Base-by-base conservation (phyloP, 2,113 vertebrate species). In the Lepus timidus region DNA sequence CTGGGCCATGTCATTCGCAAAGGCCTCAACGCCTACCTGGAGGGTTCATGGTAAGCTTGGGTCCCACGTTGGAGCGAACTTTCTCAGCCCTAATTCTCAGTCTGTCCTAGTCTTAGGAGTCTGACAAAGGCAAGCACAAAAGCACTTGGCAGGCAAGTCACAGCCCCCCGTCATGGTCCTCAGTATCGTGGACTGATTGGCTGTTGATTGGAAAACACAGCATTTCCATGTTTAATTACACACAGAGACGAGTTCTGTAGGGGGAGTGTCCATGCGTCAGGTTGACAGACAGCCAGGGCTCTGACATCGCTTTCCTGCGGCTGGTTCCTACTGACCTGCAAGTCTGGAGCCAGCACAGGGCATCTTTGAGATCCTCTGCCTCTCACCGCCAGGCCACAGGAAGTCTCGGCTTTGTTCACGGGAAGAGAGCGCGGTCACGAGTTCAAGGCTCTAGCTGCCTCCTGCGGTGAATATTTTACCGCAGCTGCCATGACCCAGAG, bases 11-110 rank as follows among this genome's bases (percentile, higher is more conserved):
- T 99, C 78, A 98, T 99, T 95, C 98, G 98, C 96, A 99, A 98
- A 96, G 99, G 99, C 94, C 99, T 99, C n/a, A 98, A 98, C 51
- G 99, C 98, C 33, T 99, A 99, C 97, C 98, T 99, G 96, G 98
- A 98, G 93, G 98, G 98, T 71, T 98, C 98, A 3, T 98, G 99
- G 99, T 99, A 98, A 97, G 98, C 92, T 91, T 58, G 44, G 58
- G 81, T 25, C 36, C 70, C 39, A 6, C 9, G 0, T 22, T 49
- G 10, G 31, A 14, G 1, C 1, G 6, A 29, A 75, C 76, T 64
- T 86, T 84, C 90, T 61, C 74, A 0, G 55, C 88, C 96, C 89
- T 44, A 44, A 22, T 19, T 58, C 90, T 85, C 65, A 49, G 11
- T 52, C 81, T 92, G 78, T 88, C 90, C 70, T 64, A 1, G 27